Percentiles rank a stretch among this genome's conserved stretches.
Conservation (phyloP, 2,797 vertebrate genomes). For the Phataginus tetradactyla region DNA sequence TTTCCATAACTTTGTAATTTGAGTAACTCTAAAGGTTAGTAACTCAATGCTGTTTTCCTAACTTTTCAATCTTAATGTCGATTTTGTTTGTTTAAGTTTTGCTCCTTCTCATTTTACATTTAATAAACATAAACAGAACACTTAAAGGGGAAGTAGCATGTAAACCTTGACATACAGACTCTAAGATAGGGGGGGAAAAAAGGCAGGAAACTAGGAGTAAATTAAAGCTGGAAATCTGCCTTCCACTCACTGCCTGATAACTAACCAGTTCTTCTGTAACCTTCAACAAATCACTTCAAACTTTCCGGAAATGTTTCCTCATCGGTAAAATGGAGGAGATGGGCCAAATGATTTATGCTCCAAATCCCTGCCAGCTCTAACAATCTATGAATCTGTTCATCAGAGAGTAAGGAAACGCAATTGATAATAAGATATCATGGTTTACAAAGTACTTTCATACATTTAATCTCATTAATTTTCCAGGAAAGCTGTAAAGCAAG, state of each 20-base stretch:
- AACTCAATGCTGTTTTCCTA: not conserved
- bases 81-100: conserved; percentile 5
- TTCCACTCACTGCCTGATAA: not conserved
- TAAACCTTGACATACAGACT: not conserved
- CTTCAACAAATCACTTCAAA: not conserved
- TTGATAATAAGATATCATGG: not conserved
- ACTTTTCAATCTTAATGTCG: not conserved
- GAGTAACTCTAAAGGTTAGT: conserved; percentile 41
- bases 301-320: not conserved
- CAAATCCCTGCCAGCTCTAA: conserved; percentile 4
- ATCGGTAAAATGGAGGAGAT: not conserved
- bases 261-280: not conserved
- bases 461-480: not conserved
- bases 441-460: not conserved
- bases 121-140: not conserved
- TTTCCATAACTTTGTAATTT: conserved; percentile 34
- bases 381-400: not conserved
- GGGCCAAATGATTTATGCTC: not conserved
- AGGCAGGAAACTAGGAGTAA: not conserved
- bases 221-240: not conserved
- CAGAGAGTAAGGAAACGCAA: not conserved
- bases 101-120: not conserved
- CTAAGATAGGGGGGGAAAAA: accelerated
- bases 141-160: not conserved
- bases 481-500: not conserved